phyloP scores from a whole-genome alignment of 2,888 invertebrate species.

The Scaptomyza cyrtandrae region DNA sequence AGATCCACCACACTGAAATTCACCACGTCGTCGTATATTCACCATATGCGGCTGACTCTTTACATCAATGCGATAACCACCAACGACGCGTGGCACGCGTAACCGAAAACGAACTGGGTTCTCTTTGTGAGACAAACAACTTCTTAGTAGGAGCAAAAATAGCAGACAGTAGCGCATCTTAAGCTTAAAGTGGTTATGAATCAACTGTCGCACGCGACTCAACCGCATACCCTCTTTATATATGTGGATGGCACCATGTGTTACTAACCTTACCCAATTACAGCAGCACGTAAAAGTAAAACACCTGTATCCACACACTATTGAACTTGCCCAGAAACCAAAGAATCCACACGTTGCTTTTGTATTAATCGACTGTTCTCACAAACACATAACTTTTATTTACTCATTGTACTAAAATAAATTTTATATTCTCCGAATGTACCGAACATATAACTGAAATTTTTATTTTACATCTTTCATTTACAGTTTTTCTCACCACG shows the following conservation, averaged over 20 bases:
- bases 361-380: not conserved
- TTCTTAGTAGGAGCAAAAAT: constrained; percentile 25
- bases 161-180: constrained; percentile 26
- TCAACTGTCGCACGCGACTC: constrained; percentile 29
- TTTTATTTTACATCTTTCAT: not conserved
- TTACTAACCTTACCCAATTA: constrained; percentile 65
- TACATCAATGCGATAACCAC: constrained; percentile 67
- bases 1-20: constrained; percentile 80
- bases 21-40: constrained; percentile 67
- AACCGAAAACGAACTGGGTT: not conserved
- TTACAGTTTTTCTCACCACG: constrained; percentile 86
- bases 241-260: constrained; percentile 11
- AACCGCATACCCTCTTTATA: constrained; percentile 45
- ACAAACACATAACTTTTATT: not conserved
- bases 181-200: not conserved
- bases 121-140: not conserved
- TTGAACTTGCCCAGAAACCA: constrained; percentile 57
- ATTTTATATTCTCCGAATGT: too few species aligned
- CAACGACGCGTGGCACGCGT: constrained; percentile 75
- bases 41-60: constrained; percentile 73
- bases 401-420: constrained; percentile 1
- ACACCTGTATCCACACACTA: constrained; percentile 51
- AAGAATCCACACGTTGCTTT: constrained; percentile 16
- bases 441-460: not conserved
- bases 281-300: constrained; percentile 40